Evolutionary conservation across 2,797 vertebrate species (phyloP).

Genomic region (Mormyrops attenuatus): DNA sequence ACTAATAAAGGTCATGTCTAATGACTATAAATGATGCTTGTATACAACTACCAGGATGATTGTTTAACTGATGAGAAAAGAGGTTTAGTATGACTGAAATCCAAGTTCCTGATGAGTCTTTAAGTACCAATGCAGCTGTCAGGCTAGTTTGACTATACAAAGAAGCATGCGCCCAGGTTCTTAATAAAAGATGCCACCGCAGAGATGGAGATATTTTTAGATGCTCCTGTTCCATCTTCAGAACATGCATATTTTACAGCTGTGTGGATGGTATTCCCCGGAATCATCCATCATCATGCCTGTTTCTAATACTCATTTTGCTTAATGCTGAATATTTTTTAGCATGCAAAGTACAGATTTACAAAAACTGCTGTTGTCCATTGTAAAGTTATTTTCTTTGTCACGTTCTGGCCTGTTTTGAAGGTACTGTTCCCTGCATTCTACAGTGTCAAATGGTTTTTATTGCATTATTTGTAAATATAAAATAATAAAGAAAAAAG

Average conservation of each 20-base stretch:
- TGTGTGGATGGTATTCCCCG: background rate
- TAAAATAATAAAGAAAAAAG: background rate
- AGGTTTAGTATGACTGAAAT: background rate
- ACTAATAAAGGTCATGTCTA: background rate
- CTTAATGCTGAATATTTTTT: background rate
- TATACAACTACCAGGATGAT: background rate
- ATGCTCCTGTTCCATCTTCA: background rate
- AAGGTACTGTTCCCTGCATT: background rate
- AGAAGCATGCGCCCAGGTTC: background rate
- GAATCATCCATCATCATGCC: background rate
- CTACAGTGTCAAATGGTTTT: background rate
- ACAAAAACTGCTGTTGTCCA: background rate
- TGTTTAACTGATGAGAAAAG: background rate
- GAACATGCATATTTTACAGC: constrained; percentile 18
- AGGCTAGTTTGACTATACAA: background rate
- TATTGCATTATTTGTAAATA: background rate
- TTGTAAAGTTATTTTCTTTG: background rate
- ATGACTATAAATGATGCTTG: background rate
- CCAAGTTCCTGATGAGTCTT: constrained; percentile 39
- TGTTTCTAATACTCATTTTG: background rate
- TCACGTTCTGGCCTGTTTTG: background rate
- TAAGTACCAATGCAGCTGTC: constrained; percentile 6
- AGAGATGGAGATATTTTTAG: constrained; percentile 14
- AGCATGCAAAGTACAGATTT: background rate
- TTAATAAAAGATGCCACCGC: background rate